phyloP scores from a whole-genome alignment of 1,140 invertebrate genomes.

The Heliothis virescens region DNA sequence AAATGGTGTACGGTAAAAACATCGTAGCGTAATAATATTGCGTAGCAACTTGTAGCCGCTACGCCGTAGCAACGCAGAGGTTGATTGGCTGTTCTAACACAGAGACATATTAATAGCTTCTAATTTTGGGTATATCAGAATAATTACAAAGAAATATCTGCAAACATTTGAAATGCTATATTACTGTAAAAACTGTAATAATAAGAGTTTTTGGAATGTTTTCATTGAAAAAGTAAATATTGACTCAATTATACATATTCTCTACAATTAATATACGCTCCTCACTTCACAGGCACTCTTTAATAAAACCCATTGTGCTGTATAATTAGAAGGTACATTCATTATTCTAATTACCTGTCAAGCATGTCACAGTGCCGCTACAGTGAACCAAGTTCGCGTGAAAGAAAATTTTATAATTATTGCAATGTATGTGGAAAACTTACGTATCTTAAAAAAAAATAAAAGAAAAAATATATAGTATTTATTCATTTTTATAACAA shows the following conservation, averaged over 20 bases:
- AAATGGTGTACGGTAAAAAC: not conserved
- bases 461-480: too few species aligned
- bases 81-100: not conserved
- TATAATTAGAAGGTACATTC: slow-evolving; percentile 58
- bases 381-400: not conserved
- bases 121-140: not conserved
- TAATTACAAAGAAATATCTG: not conserved
- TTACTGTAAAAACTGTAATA: not conserved
- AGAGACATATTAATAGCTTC: not conserved
- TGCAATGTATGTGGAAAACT: too few species aligned
- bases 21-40: not conserved
- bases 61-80: slow-evolving; percentile 11
- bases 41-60: slow-evolving; percentile 15
- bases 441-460: too few species aligned
- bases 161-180: not conserved
- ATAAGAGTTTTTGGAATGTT: not conserved
- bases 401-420: not conserved
- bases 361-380: slow-evolving; percentile 11
- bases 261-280: slow-evolving; percentile 53
- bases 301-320: slow-evolving; percentile 58
- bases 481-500: too few species aligned
- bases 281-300: slow-evolving; percentile 47
- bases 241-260: slow-evolving; percentile 28
- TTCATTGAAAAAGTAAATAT: slow-evolving; percentile 23
- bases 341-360: slow-evolving; percentile 56